Evolutionary conservation across 2,113 vertebrate genomes (phyloP).

Genomic region (Aythya baeri): DNA sequence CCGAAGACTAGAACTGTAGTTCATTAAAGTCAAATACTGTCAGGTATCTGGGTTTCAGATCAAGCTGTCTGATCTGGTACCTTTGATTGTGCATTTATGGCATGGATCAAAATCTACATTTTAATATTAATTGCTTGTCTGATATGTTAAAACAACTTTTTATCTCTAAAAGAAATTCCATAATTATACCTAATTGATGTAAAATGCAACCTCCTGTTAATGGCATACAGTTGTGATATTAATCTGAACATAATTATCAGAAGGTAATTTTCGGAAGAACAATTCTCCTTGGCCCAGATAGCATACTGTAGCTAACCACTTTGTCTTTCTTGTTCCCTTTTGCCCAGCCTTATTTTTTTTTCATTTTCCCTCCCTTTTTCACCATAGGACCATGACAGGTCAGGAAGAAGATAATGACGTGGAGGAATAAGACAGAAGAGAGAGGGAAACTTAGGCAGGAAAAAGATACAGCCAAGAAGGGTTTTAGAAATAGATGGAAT

Average conservation of each 20-base stretch:
- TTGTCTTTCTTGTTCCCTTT: not conserved
- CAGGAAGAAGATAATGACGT: not conserved
- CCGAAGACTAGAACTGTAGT: not conserved
- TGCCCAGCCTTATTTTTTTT: not conserved
- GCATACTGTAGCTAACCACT: not conserved
- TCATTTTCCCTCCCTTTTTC: not conserved
- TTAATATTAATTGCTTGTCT: conserved; percentile 4
- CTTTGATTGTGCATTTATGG: not conserved
- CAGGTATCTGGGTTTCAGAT: not conserved
- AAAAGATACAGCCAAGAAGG: not conserved
- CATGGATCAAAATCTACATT: not conserved
- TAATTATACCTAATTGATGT: not conserved
- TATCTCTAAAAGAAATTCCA: not conserved
- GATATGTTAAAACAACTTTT: not conserved
- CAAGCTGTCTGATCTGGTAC: not conserved
- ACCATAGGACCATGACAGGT: not conserved
- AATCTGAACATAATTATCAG: not conserved
- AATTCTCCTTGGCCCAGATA: not conserved
- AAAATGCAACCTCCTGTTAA: not conserved
- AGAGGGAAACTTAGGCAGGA: not conserved
- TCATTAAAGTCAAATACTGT: not conserved
- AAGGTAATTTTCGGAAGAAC: not conserved
- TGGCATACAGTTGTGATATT: not conserved
- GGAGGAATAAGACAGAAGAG: not conserved
- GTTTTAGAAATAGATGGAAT: not conserved